Percentiles rank a stretch among this genome's conserved stretches.
Evolutionary conservation across 2,113 vertebrate species (phyloP).

Genomic region (Pyrgilauda ruficollis): DNA sequence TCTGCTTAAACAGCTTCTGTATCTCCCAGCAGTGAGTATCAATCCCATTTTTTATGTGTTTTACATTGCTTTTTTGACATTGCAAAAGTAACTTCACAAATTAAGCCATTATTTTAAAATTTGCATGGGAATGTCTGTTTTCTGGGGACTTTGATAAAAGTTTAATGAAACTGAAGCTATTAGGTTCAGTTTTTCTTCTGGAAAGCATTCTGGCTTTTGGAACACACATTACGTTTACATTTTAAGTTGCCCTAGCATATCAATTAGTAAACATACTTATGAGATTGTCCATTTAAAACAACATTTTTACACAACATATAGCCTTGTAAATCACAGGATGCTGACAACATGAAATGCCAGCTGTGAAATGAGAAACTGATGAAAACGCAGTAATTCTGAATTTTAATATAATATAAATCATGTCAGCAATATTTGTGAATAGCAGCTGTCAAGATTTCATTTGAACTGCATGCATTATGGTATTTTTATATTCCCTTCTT

Average conservation of each 20-base stretch:
- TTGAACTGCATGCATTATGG: conserved; percentile 67
- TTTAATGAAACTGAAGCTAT: conserved; percentile 45
- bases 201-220: background rate
- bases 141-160: conserved; percentile 52
- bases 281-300: conserved; percentile 69
- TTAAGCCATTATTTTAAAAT: conserved; percentile 46
- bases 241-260: conserved; percentile 43
- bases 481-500: conserved; percentile 74
- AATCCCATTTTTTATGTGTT: background rate
- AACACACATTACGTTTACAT: conserved; percentile 52
- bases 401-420: conserved; percentile 80
- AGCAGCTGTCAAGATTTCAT: conserved; percentile 78
- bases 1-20: background rate
- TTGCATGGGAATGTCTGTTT: conserved; percentile 62
- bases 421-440: conserved; percentile 82
- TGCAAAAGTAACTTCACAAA: conserved; percentile 24
- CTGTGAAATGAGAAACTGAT: conserved; percentile 82
- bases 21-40: background rate
- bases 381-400: conserved; percentile 79
- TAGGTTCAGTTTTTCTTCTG: conserved; percentile 7
- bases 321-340: conserved; percentile 76
- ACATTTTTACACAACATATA: conserved; percentile 44
- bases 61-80: conserved; percentile 39
- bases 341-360: conserved; percentile 85
- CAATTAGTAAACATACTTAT: conserved; percentile 71